Conservation (phyloP, 1,140 invertebrate genomes). For the Mylabris phalerata region DNA sequence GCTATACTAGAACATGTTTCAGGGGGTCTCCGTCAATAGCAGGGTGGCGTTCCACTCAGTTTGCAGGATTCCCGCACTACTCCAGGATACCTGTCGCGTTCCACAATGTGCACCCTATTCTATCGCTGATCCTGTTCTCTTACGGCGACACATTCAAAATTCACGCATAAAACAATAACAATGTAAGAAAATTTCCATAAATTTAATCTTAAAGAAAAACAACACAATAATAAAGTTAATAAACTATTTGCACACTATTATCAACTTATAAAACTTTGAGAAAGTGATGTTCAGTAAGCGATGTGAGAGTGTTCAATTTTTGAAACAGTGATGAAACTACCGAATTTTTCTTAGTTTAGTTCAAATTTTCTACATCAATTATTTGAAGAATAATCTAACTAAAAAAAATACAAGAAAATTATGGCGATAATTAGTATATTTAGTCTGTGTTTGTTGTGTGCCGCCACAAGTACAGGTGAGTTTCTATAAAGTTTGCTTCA, state of each 20-base stretch:
- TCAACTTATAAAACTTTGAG: background rate
- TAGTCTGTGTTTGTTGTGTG: slow-evolving; percentile 12
- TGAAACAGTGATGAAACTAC: slow-evolving; percentile 7
- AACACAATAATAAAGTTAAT: background rate
- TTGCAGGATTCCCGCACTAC: slow-evolving; percentile 27
- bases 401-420: background rate
- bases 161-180: no score
- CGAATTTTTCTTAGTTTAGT: background rate
- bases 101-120: slow-evolving; percentile 18
- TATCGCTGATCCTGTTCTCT: slow-evolving; percentile 9
- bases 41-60: slow-evolving; percentile 27
- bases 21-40: slow-evolving; percentile 10
- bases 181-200: slow-evolving; percentile 10
- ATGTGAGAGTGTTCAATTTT: slow-evolving; percentile 1
- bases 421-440: slow-evolving; percentile 8
- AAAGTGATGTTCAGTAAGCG: slow-evolving; percentile 2
- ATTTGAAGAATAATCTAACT: no score
- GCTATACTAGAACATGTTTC: background rate
- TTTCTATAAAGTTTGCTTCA: background rate
- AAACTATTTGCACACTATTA: background rate
- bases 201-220: background rate
- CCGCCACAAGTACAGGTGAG: slow-evolving; percentile 12
- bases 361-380: no score
- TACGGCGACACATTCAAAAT: no score
- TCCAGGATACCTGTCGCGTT: slow-evolving; percentile 14